Percentiles rank a stretch among this genome's conserved stretches.
These are phyloP conservation scores for Pomatostomus ruficeps DNA, from an alignment of 2,113 vertebrate genomes.

Conservation along the genomic window DNA sequence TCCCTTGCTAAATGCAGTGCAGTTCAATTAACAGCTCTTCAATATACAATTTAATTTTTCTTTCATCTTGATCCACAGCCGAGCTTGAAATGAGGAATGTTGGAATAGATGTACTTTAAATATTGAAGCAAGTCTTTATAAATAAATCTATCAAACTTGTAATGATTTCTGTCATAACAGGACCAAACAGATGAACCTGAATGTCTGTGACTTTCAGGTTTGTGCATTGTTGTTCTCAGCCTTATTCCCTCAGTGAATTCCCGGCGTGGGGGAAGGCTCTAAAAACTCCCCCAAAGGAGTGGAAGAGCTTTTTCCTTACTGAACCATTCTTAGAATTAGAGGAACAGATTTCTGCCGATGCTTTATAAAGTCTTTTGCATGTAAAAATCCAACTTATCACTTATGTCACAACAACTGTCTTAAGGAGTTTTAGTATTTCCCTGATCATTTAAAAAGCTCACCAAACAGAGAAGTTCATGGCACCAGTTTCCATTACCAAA, in stretches of 20 bases:
- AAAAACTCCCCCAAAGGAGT: neutral
- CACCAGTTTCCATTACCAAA: neutral
- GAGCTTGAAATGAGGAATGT: constrained; percentile 72
- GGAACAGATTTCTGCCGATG: neutral
- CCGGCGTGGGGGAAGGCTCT: neutral
- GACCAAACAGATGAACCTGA: constrained; percentile 64
- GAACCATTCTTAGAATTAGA: neutral
- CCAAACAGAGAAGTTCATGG: neutral
- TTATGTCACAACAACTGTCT: neutral
- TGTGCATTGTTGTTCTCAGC: constrained; percentile 29
- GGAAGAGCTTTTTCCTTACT: neutral
- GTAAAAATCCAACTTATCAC: neutral
- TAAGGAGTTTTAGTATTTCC: neutral
- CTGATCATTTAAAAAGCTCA: neutral
- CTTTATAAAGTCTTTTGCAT: neutral
- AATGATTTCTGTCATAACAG: constrained; percentile 77
- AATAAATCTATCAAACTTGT: constrained; percentile 75
- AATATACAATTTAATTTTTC: constrained; percentile 85
- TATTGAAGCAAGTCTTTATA: constrained; percentile 75
- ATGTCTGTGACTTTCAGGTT: constrained; percentile 1
- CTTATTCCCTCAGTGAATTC: neutral
- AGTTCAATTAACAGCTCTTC: constrained; percentile 86
- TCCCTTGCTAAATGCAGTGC: constrained; percentile 78
- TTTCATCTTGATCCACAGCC: constrained; percentile 84
- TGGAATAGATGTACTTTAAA: constrained; percentile 76